These are phyloP conservation scores for Lagodon rhomboides DNA, from an alignment of 2,797 vertebrate species.

Conservation along the genomic window DNA sequence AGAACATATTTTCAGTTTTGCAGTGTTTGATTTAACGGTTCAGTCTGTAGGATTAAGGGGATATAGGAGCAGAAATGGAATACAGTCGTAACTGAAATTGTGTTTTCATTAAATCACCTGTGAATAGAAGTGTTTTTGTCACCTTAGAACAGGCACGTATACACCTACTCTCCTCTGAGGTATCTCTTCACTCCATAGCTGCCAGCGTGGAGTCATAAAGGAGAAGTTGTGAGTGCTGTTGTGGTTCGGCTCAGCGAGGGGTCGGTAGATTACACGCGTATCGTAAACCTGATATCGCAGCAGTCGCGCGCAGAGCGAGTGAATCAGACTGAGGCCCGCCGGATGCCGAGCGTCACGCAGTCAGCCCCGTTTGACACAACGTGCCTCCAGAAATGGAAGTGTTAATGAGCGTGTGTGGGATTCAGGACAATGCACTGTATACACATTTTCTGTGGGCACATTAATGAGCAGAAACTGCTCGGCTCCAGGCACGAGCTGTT, in stretches of 20 bases:
- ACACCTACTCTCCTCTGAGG: constrained; percentile 19
- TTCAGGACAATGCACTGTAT: not conserved
- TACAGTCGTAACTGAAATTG: no score
- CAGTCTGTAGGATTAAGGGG: no score
- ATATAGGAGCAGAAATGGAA: no score
- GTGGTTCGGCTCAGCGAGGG: constrained; percentile 8
- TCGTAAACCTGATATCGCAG: constrained; percentile 50
- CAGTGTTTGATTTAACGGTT: not conserved
- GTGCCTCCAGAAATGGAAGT: not conserved
- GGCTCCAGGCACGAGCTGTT: not conserved
- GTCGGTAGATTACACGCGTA: constrained; percentile 27
- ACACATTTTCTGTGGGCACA: not conserved
- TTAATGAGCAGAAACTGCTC: not conserved
- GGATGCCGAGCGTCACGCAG: constrained; percentile 1
- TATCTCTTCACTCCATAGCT: constrained; percentile 2
- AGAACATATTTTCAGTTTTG: not conserved
- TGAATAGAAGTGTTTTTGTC: no score
- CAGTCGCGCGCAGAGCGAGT: constrained; percentile 1
- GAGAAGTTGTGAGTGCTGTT: constrained; percentile 7
- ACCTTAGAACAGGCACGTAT: not conserved
- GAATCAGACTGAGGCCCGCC: constrained; percentile 5
- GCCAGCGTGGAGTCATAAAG: constrained; percentile 25
- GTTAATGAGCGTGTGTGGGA: constrained; percentile 9
- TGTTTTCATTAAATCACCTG: no score
- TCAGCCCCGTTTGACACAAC: constrained; percentile 5